These are phyloP conservation scores for Sardina pilchardus DNA, from an alignment of 2,113 vertebrate species.

Conservation along the genomic window DNA sequence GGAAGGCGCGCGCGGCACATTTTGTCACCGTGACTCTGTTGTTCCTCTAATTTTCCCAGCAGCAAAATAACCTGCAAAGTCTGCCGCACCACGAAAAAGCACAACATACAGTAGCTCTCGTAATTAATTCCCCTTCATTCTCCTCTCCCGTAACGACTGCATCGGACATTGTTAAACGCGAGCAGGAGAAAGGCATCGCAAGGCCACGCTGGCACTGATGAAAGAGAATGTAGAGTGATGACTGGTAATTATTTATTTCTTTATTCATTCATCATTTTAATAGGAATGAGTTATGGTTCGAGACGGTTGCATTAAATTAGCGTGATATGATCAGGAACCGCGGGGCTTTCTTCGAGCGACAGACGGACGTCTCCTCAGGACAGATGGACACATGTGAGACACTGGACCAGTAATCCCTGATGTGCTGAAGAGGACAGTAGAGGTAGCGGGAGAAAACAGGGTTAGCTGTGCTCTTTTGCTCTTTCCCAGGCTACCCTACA, in stretches of 20 bases:
- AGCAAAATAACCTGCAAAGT: too few relatives aligned
- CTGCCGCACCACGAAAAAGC: too few relatives aligned
- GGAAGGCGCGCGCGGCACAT: too few relatives aligned
- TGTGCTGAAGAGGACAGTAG: neutral
- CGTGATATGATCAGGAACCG: neutral
- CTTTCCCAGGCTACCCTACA: neutral
- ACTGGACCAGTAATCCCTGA: neutral
- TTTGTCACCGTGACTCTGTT: too few relatives aligned
- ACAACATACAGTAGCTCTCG: too few relatives aligned
- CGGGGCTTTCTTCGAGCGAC: neutral
- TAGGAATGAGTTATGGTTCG: neutral
- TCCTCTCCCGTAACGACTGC: neutral
- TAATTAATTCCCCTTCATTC: neutral
- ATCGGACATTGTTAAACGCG: neutral
- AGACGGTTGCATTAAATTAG: constrained; percentile 9
- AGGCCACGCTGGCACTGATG: neutral
- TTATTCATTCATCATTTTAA: constrained; percentile 2
- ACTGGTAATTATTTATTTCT: neutral
- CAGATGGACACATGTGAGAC: neutral
- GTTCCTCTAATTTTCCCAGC: too few relatives aligned
- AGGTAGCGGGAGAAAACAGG: constrained; percentile 6
- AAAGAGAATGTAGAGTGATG: neutral
- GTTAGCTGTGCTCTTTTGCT: neutral
- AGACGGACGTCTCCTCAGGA: neutral
- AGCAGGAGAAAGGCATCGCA: neutral